Evolutionary conservation across 2,888 invertebrate species (phyloP), one percentile per base, ranked within the genome.

Genomic region (Eupithecia pulchellata): DNA sequence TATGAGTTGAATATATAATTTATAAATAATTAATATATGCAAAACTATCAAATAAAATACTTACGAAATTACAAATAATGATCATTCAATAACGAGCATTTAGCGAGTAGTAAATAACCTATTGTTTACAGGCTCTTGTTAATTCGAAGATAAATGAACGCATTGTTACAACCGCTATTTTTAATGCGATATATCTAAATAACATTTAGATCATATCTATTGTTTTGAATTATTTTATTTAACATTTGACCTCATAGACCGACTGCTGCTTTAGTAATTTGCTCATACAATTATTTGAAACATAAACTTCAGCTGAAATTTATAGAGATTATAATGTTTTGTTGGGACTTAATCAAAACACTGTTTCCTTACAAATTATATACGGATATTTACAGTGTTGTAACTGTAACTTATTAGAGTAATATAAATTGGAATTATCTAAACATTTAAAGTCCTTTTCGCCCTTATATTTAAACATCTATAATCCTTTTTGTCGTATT

Each of bases 121-220:
- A 82, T 83, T 84, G 84, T 84, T 82, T 78, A 73, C 73, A 75
- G 71, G 73, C 77, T 69, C 81, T 84, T 78, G 79, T 82, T 84
- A 83, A 81, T 76, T 74, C 69, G 55, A 68, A 82, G 81, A 85
- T 84, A 82, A 85, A 85, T 85, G 78, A 80, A 78, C 34, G 34
- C 13, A 61, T 61, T 61, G 61, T 61, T 60, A 36, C 34, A 13
- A n/a, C n/a, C 32, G 20, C 61, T 78, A 17, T 77, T 76, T 78
- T 78, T 81, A 72, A 58, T 39, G 36, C 55, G 29, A 62, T 55
- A 27, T 68, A 62, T 68, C 34, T 61, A 25, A 66, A 64, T 32
- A 20, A 74, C 70, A 77, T 80, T 76, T 58, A 27, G 68, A 69
- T 64, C 32, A 27, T 68, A 68, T 68, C 62, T 34, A 67, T 52